A percentile compares a stretch with the other conserved stretches of the same genome.
These are phyloP conservation scores for Eumaeus atala DNA, from an alignment of 1,140 invertebrate genomes.

Conservation along the genomic window DNA sequence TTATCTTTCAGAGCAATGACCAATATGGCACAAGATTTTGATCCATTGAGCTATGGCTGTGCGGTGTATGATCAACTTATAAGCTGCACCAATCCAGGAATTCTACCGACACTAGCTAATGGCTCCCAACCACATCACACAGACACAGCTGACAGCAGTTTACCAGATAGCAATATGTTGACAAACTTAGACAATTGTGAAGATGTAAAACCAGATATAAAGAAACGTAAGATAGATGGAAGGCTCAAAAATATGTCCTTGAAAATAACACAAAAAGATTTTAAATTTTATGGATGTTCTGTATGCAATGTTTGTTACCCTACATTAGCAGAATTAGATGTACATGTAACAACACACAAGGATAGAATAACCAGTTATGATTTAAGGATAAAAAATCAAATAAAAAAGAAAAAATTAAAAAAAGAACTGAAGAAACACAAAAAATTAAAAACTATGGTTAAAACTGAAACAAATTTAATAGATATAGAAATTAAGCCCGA, in stretches of 20 bases:
- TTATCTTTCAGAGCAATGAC: not conserved
- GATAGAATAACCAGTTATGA: conserved; percentile 57
- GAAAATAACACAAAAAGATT: conserved; percentile 52
- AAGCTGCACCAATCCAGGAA: not conserved
- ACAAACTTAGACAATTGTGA: not conserved
- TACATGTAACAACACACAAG: conserved; percentile 51
- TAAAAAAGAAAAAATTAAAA: conserved; percentile 48
- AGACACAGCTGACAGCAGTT: not conserved
- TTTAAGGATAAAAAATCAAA: conserved; percentile 48
- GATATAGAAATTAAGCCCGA: conserved; percentile 57
- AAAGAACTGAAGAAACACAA: conserved; percentile 52
- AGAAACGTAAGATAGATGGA: conserved; percentile 31
- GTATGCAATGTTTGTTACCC: conserved; percentile 53
- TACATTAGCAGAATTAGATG: conserved; percentile 41
- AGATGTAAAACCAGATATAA: conserved; percentile 24
- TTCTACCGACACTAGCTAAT: not conserved
- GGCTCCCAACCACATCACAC: not conserved
- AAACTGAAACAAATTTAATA: conserved; percentile 31
- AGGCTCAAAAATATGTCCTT: conserved; percentile 44
- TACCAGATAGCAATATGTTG: not conserved
- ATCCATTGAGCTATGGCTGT: conserved; percentile 3
- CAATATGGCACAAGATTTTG: conserved; percentile 5
- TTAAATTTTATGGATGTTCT: conserved; percentile 55
- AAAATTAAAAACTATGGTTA: conserved; percentile 37
- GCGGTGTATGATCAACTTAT: conserved; percentile 1